Conservation (phyloP, 2,888 invertebrate genomes). For the Sminthurides aquaticus region DNA sequence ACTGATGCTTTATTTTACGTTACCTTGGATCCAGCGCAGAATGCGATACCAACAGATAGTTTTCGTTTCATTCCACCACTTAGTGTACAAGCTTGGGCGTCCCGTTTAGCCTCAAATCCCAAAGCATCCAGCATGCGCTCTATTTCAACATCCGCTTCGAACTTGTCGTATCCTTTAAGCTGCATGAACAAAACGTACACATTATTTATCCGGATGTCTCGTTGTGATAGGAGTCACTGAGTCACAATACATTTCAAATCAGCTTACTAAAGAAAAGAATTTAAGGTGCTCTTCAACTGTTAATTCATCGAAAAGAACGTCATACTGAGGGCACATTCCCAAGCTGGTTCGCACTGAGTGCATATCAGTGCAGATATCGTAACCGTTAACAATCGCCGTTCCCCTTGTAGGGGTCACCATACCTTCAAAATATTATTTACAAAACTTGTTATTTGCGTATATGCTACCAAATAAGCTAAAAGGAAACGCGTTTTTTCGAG, state of each 20-base stretch:
- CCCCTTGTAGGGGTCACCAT: conserved; percentile 65
- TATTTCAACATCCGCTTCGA: conserved; percentile 52
- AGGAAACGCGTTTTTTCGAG: no score
- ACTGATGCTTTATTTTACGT: background rate
- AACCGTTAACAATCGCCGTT: conserved; percentile 62
- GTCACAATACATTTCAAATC: no score
- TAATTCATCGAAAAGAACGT: conserved; percentile 72
- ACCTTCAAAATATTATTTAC: conserved; percentile 51
- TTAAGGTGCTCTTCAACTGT: conserved; percentile 72
- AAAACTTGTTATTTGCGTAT: no score
- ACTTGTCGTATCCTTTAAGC: conserved; percentile 56
- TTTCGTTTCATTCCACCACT: conserved; percentile 94
- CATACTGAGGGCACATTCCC: conserved; percentile 86
- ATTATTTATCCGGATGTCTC: background rate
- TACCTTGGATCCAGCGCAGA: conserved; percentile 57
- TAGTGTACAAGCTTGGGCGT: conserved; percentile 56
- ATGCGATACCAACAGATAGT: conserved; percentile 75
- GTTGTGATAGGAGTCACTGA: no score
- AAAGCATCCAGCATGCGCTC: conserved; percentile 55
- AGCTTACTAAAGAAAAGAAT: conserved; percentile 65
- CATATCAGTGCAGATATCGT: conserved; percentile 61
- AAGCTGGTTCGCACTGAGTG: conserved; percentile 62
- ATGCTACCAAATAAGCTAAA: no score
- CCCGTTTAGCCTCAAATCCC: conserved; percentile 58
- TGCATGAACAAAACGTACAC: conserved; percentile 45